Evolutionary conservation across 1,140 invertebrate species (phyloP), one percentile per base, ranked within the genome.

Genomic region (Diachasmimorpha longicaudata): DNA sequence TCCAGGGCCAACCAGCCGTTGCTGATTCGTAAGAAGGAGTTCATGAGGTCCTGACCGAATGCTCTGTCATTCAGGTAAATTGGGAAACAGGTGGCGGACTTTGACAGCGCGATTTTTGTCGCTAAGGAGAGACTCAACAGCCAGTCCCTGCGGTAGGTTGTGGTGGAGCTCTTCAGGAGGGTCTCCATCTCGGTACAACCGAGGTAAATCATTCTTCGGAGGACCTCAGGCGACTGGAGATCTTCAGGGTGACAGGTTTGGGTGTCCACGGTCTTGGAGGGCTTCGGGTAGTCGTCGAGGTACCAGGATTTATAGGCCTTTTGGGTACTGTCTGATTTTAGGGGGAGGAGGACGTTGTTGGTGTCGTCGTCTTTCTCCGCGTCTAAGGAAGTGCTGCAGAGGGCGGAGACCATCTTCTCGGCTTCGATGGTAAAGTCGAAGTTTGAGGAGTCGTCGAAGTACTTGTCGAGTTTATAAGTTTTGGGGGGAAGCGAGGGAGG

Each of bases 361-460:
- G n/a, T 39, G 21, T 36, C 55, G 9, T 82, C 79, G 1, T 83
- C 80, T 21, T 85, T 84, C 0, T 63, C 76, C 0, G 80, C 66
- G 39, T 85, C 83, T 66, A 81, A 85, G 2, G 81, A 81, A 1
- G 82, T 83, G 39, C 86, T 87, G 72, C 86, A 88, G 1, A 87
- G 72, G 4, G 85, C 85, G 0, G 86, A 88, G 0, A 87, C 86
- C 86, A 88, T 88, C 37, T 87, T 86, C 14, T 88, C 86, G 16
- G 86, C 86, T 58, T 88, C 86, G 16, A 88, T 85, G 0, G 86
- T 87, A 48, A 88, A 88, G 52, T 88, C 85, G 70, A 88, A 88
- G 75, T 81, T 86, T 4, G 83, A 85, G 0, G 85, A 87, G 10
- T 85, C 83, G 77, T 86, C 86, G 0, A 85, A 86, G 14, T 80